A percentile compares a stretch with the other conserved stretches of the same genome.
phyloP scores from a whole-genome alignment of 1,140 invertebrate genomes.

The Semibalanus balanoides region DNA sequence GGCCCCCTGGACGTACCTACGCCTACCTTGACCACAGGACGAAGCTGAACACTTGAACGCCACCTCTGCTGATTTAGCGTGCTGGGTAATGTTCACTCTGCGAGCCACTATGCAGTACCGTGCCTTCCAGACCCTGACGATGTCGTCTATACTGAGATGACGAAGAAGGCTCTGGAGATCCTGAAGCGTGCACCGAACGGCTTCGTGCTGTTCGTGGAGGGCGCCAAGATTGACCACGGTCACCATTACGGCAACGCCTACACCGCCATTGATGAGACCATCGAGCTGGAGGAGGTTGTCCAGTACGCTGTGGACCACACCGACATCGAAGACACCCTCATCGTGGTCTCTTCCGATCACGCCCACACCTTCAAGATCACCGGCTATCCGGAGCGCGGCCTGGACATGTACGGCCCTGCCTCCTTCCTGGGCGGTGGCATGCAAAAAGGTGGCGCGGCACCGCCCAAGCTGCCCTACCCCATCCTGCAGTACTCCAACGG shows the following conservation, averaged over 20 bases:
- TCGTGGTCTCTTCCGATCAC: conserved; percentile 51
- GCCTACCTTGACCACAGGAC: conserved; percentile 47
- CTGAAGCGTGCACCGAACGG: conserved; percentile 18
- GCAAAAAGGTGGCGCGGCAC: conserved; percentile 9
- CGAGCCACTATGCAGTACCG: conserved; percentile 44
- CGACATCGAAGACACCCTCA: conserved; percentile 42
- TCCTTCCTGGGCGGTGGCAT: neutral
- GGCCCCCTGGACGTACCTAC: conserved; percentile 43
- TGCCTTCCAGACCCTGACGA: conserved; percentile 35
- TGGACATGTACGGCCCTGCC: conserved; percentile 37
- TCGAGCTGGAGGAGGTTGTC: conserved; percentile 42
- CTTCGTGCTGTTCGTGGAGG: conserved; percentile 21
- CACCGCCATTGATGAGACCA: conserved; percentile 60
- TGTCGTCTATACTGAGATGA: conserved; percentile 21
- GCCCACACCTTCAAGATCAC: conserved; percentile 56
- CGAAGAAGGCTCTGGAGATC: conserved; percentile 20
- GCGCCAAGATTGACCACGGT: conserved; percentile 56
- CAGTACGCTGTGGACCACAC: conserved; percentile 40
- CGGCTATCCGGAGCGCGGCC: conserved; percentile 53
- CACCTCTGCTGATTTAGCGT: conserved; percentile 46
- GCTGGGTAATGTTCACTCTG: conserved; percentile 48
- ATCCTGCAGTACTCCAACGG: conserved; percentile 68
- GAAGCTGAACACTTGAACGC: conserved; percentile 33
- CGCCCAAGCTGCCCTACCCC: conserved; percentile 48
- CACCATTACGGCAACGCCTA: conserved; percentile 69